Percentiles rank a stretch among this genome's conserved stretches.
Evolutionary conservation across 1,140 invertebrate genomes (phyloP).

Genomic region (Pseudobourletiella spinata): DNA sequence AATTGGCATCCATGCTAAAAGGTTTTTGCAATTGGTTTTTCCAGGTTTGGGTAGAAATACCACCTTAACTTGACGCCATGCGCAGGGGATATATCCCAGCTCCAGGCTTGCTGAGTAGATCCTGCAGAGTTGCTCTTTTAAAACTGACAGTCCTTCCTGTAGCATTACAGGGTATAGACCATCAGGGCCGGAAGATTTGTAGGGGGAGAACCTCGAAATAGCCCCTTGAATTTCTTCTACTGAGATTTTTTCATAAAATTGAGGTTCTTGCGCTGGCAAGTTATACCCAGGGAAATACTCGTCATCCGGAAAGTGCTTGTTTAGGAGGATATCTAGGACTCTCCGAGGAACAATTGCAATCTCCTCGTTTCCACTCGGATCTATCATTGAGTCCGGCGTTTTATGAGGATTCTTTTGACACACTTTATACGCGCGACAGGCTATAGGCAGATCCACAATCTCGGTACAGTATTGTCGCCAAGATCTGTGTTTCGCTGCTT

Average conservation of each 20-base stretch:
- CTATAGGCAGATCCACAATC: neutral
- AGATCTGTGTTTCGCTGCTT: neutral
- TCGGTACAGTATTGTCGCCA: neutral
- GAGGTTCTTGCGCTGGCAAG: neutral
- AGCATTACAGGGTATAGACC: neutral
- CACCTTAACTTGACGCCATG: slow-evolving; percentile 9
- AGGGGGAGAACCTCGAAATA: neutral
- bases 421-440: neutral
- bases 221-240: neutral
- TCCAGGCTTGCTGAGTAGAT: neutral
- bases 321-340: neutral
- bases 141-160: neutral
- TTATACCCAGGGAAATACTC: neutral
- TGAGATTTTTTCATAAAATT: neutral
- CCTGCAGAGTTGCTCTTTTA: neutral
- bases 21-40: slow-evolving; percentile 10
- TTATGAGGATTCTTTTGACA: neutral
- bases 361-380: too few relatives aligned
- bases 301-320: neutral
- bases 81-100: slow-evolving; percentile 8
- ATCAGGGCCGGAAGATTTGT: neutral
- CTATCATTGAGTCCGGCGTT: neutral
- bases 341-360: neutral
- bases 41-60: slow-evolving; percentile 27
- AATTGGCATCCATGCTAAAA: slow-evolving; percentile 16